phyloP scores from a whole-genome alignment of 2,113 vertebrate species.

The Orycteropus afer region DNA sequence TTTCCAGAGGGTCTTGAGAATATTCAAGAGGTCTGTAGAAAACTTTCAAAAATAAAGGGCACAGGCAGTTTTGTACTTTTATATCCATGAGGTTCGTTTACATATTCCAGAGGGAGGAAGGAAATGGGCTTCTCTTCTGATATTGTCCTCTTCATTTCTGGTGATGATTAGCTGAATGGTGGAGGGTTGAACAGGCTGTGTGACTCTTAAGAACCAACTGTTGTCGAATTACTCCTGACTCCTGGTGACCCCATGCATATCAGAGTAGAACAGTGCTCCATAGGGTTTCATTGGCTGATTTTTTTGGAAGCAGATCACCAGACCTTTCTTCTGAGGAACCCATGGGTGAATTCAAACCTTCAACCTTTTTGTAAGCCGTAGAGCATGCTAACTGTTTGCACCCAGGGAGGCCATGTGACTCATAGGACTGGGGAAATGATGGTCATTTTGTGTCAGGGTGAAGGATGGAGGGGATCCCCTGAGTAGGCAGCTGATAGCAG shows the following conservation, averaged over 20 bases:
- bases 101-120: neutral
- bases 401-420: neutral
- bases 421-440: neutral
- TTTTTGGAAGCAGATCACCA: neutral
- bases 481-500: slow-evolving; percentile 35
- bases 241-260: too few species aligned
- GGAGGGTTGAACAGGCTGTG: neutral
- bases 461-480: neutral
- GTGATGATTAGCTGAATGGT: too few species aligned
- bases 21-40: neutral
- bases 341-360: neutral
- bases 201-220: neutral
- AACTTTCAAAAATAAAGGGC: neutral
- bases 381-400: neutral
- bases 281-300: too few species aligned
- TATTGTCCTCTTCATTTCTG: neutral
- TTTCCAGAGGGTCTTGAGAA: neutral
- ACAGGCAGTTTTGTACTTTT: neutral
- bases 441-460: slow-evolving; percentile 22
- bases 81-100: neutral
- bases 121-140: fast-evolving
- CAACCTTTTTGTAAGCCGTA: neutral
- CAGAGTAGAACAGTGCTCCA: neutral
- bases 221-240: neutral
- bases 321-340: neutral